A percentile compares a stretch with the other conserved stretches of the same genome.
phyloP scores from a whole-genome alignment of 92 coral and sea anemone species.

The Siderastrea radians region DNA sequence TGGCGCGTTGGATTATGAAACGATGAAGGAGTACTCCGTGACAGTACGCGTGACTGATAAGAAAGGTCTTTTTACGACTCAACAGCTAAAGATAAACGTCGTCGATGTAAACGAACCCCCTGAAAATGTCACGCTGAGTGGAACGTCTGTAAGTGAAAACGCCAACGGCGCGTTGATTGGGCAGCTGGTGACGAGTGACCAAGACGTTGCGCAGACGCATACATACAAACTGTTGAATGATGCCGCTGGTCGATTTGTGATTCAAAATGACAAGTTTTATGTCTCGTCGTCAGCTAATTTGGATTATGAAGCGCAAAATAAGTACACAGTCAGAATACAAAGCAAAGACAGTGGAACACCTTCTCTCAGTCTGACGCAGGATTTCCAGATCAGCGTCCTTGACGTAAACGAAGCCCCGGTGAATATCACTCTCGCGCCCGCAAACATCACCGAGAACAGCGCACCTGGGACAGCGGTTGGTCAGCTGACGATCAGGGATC shows the following conservation, averaged over 20 bases:
- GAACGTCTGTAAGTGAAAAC: conserved; percentile 74
- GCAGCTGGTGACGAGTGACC: conserved; percentile 74
- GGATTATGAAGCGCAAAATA: conserved; percentile 65
- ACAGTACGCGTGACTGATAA: conserved; percentile 81
- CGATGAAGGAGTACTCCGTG: conserved; percentile 44
- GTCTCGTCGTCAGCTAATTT: conserved; percentile 80
- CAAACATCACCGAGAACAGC: conserved; percentile 87
- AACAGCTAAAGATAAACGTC: conserved; percentile 62
- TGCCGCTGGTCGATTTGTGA: conserved; percentile 82
- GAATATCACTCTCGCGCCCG: conserved; percentile 66
- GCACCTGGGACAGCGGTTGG: conserved; percentile 83
- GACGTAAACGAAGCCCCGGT: conserved; percentile 94
- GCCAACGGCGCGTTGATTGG: conserved; percentile 79
- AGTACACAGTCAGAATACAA: conserved; percentile 55
- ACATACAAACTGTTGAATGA: conserved; percentile 64
- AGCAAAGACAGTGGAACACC: conserved; percentile 78
- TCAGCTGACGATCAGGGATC: conserved; percentile 84
- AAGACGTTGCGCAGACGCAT: conserved; percentile 77
- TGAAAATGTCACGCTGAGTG: conserved; percentile 73
- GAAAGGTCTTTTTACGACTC: conserved; percentile 70
- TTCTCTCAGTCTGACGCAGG: conserved; percentile 39
- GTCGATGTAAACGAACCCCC: conserved; percentile 82
- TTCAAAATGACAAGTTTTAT: conserved; percentile 73
- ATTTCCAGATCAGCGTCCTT: conserved; percentile 63
- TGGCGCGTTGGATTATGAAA: conserved; percentile 80